phyloP scores from a whole-genome alignment of 1,140 invertebrate species.

The Eriocheir sinensis region DNA sequence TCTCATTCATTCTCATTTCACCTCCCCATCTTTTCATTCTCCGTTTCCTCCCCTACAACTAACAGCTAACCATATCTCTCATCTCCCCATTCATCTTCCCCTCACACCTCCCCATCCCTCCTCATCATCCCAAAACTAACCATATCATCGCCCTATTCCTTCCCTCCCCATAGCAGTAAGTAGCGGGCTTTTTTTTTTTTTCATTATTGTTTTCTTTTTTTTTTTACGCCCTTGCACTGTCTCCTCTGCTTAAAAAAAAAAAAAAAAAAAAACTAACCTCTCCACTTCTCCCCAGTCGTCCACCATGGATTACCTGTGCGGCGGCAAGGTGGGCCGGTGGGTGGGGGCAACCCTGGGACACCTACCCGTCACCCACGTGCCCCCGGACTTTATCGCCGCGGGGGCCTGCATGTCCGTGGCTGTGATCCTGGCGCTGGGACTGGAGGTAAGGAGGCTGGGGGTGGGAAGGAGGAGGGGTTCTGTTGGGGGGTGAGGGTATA shows the following conservation, averaged over 20 bases:
- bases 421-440: slow-evolving; percentile 58
- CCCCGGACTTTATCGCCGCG: slow-evolving; percentile 65
- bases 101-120: too few species aligned
- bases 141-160: too few species aligned
- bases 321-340: slow-evolving; percentile 57
- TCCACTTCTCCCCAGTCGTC: slow-evolving; percentile 34
- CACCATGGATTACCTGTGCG: slow-evolving; percentile 70
- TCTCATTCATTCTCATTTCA: too few species aligned
- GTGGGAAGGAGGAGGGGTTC: neutral
- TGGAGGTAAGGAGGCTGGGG: slow-evolving; percentile 52
- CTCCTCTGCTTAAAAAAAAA: neutral
- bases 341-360: slow-evolving; percentile 30
- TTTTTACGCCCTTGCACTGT: too few species aligned
- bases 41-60: too few species aligned
- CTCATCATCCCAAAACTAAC: too few species aligned
- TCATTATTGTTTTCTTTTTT: too few species aligned
- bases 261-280: neutral
- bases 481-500: neutral
- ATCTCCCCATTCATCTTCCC: too few species aligned
- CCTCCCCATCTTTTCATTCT: too few species aligned
- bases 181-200: too few species aligned
- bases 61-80: too few species aligned
- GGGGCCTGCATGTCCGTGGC: slow-evolving; percentile 63
- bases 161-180: too few species aligned
- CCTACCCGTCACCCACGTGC: slow-evolving; percentile 2